A percentile compares a stretch with the other conserved stretches of the same genome.
Conservation (phyloP, 2,888 invertebrate species). For the Azorinus chamasolen region DNA sequence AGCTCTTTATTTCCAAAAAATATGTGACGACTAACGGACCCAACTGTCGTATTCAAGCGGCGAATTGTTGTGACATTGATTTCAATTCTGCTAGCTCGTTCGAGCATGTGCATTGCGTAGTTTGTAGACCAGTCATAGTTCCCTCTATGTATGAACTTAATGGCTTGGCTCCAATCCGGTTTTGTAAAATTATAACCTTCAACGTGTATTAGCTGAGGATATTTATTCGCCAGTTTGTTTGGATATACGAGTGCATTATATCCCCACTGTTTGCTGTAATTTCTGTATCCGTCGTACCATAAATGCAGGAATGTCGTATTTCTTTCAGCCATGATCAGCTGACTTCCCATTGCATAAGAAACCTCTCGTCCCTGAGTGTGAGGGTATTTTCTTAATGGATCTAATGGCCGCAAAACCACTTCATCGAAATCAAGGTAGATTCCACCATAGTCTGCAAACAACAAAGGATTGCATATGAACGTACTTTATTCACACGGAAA, state of each 20-base stretch:
- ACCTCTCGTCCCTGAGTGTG: conserved; percentile 50
- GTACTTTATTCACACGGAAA: no score
- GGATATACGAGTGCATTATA: conserved; percentile 50
- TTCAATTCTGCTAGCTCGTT: conserved; percentile 39
- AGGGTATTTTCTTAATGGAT: conserved; percentile 37
- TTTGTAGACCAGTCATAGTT: conserved; percentile 62
- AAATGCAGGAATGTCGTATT: conserved; percentile 55
- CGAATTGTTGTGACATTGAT: conserved; percentile 41
- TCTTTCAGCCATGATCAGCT: conserved; percentile 46
- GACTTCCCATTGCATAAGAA: conserved; percentile 42
- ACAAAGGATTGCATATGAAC: no score
- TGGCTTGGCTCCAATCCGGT: conserved; percentile 44
- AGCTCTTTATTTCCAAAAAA: conserved; percentile 61
- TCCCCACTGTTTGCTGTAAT: conserved; percentile 34
- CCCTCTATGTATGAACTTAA: conserved; percentile 32
- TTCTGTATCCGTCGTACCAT: conserved; percentile 55
- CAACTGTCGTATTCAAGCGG: conserved; percentile 58
- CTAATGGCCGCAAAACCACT: conserved; percentile 44
- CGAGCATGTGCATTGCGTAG: conserved; percentile 58
- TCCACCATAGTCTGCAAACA: conserved; percentile 58
- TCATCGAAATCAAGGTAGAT: conserved; percentile 58
- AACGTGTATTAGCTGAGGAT: conserved; percentile 55
- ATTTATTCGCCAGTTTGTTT: conserved; percentile 30
- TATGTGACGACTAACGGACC: conserved; percentile 54
- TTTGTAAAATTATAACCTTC: conserved; percentile 59